These are phyloP conservation scores for Muricea muricata DNA, from an alignment of 92 coral and sea anemone species.

Conservation along the genomic window DNA sequence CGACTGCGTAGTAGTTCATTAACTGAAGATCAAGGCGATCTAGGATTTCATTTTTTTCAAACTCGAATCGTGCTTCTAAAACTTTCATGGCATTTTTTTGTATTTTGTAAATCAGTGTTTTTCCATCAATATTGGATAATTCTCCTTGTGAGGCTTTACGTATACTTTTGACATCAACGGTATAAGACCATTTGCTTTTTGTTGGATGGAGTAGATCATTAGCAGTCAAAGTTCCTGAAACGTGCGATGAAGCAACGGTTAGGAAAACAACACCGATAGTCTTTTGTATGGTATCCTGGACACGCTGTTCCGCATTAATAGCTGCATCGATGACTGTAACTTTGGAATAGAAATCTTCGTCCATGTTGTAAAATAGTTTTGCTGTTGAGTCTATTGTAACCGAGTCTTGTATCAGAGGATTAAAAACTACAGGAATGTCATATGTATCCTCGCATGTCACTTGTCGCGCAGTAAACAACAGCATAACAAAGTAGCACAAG, in stretches of 20 bases:
- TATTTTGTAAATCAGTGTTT: not conserved
- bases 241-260: slow-evolving; percentile 11
- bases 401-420: slow-evolving; percentile 20
- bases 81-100: slow-evolving; percentile 35
- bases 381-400: not conserved
- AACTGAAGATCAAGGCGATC: not conserved
- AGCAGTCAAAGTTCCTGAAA: not conserved
- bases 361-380: not conserved
- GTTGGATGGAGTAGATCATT: slow-evolving; percentile 4
- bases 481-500: not conserved
- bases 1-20: slow-evolving; percentile 9
- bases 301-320: not conserved
- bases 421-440: slow-evolving; percentile 14
- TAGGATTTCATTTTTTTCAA: not conserved
- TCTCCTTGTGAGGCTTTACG: slow-evolving; percentile 23
- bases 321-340: slow-evolving; percentile 37
- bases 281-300: not conserved
- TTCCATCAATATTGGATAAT: not conserved
- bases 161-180: slow-evolving; percentile 35
- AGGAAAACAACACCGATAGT: slow-evolving; percentile 12
- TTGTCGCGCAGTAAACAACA: not conserved
- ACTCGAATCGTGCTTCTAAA: slow-evolving; percentile 17
- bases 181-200: slow-evolving; percentile 29
- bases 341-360: slow-evolving; percentile 14
- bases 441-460: not conserved